These are phyloP conservation scores for Morone chrysops DNA, from an alignment of 2,113 vertebrate species.

Conservation along the genomic window DNA sequence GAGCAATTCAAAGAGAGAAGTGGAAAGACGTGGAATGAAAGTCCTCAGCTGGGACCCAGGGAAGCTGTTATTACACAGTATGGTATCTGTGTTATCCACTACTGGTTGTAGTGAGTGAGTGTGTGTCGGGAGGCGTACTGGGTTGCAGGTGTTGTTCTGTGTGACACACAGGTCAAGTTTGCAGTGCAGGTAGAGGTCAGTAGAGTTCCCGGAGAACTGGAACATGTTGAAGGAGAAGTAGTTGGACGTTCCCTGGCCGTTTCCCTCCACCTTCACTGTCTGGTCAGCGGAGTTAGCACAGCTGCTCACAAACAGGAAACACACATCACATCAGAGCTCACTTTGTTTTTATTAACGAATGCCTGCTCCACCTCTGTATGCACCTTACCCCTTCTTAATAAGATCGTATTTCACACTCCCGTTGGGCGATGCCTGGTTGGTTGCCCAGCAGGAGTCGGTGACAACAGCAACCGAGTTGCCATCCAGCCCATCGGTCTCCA, in stretches of 20 bases:
- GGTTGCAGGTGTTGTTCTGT: too few relatives aligned
- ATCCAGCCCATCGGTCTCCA: neutral
- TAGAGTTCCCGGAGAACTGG: neutral
- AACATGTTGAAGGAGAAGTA: slow-evolving; percentile 38
- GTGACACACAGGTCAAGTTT: slow-evolving; percentile 1
- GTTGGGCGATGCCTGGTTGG: neutral
- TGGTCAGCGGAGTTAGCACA: neutral
- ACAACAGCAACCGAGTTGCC: neutral
- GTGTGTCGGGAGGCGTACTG: too few relatives aligned
- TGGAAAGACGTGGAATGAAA: too few relatives aligned
- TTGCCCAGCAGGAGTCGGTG: slow-evolving; percentile 33
- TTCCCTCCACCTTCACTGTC: neutral
- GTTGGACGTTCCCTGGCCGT: neutral
- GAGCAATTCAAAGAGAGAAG: too few relatives aligned
- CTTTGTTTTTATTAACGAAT: neutral
- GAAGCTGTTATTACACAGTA: too few relatives aligned
- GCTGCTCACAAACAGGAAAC: slow-evolving; percentile 28
- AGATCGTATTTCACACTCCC: neutral
- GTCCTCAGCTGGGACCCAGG: too few relatives aligned
- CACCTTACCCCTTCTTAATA: neutral
- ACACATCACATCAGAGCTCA: too few relatives aligned
- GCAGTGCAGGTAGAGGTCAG: slow-evolving; percentile 29
- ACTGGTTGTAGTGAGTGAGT: too few relatives aligned
- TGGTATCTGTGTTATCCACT: too few relatives aligned
- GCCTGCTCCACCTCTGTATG: neutral